Percentiles rank a stretch among this genome's conserved stretches.
Evolutionary conservation across 2,797 vertebrate genomes (phyloP).

Genomic region (Periophthalmus magnuspinnatus): DNA sequence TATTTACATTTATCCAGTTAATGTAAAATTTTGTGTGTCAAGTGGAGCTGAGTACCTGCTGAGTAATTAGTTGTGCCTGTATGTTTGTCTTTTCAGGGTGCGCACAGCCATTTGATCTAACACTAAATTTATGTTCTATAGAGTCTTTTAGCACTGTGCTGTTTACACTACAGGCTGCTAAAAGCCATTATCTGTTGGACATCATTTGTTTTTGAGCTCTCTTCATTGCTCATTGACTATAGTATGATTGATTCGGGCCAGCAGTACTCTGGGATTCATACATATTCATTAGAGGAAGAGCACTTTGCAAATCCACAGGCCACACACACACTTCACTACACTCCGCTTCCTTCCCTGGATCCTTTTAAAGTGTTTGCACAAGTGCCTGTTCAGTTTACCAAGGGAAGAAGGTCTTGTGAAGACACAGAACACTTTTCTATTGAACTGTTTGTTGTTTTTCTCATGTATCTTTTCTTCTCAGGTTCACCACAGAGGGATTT

Average conservation of each 20-base stretch:
- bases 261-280: constrained; percentile 3
- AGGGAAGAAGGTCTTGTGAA: constrained; percentile 18
- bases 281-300: constrained; percentile 14
- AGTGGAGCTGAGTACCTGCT: not conserved
- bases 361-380: constrained; percentile 25
- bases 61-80: not conserved
- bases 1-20: not conserved
- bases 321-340: not conserved
- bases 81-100: not conserved
- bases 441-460: not conserved
- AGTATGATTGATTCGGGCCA: constrained; percentile 1
- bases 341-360: constrained; percentile 1
- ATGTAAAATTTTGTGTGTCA: not conserved
- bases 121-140: constrained; percentile 5
- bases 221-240: constrained; percentile 1
- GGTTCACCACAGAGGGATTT: constrained; percentile 43
- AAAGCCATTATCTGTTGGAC: constrained; percentile 10
- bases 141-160: no score
- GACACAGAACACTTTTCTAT: constrained; percentile 5
- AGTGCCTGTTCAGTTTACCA: constrained; percentile 29
- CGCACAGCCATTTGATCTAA: not conserved
- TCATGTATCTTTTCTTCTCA: constrained; percentile 12
- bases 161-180: constrained; percentile 2
- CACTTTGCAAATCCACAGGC: constrained; percentile 10
- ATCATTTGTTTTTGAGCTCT: not conserved